Base-by-base conservation (phyloP, 2,888 invertebrate species). In the Salpingus planirostris region DNA sequence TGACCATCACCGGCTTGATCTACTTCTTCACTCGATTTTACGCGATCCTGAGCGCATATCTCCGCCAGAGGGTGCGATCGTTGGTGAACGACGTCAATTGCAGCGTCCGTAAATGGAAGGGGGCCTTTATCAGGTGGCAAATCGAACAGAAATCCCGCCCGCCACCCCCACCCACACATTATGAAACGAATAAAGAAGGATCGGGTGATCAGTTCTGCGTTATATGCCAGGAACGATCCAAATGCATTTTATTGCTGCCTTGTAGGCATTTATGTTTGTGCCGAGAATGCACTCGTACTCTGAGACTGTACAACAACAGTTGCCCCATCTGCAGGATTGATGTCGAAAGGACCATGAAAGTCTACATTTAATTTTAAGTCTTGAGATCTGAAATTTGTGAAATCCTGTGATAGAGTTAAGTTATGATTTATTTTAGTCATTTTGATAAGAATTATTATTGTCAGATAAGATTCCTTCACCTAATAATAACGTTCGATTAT, bases 241-340 rank as follows among this genome's bases (percentile, higher is more conserved):
- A 71, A 54, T 71, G 71, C 64, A 68, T 73, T 10, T 53, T 74
- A 22, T 66, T 71, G 24, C 49, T 73, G 31, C 73, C 73, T 1
- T 74, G 74, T 45, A 64, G 69, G 11, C 74, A 74, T 60, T 63
- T 74, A 11, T 73, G 73, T 43, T 54, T 73, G 21, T 74, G 74
- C 47, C 58, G 58, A 15, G 70, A 70, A 42, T 74, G 74, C 44
- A 68, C 66, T 39, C 50, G 15, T 11, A 30, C 15, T 12, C 15
- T 31, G 21, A 62, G 69, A 24, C 15, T 15, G 4, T 69, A 69
- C 42, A 69, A 69, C 50, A 60, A 68, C 3, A 67, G 65, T 29
- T 71, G 71, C 39, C 71, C 71, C 3, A 65, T 71, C 30, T 71
- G 71, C 40, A 64, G 73, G 50, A 68, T 68, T 46, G 66, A 67